Conservation (phyloP, 2,888 invertebrate genomes). For the Labia minor region DNA sequence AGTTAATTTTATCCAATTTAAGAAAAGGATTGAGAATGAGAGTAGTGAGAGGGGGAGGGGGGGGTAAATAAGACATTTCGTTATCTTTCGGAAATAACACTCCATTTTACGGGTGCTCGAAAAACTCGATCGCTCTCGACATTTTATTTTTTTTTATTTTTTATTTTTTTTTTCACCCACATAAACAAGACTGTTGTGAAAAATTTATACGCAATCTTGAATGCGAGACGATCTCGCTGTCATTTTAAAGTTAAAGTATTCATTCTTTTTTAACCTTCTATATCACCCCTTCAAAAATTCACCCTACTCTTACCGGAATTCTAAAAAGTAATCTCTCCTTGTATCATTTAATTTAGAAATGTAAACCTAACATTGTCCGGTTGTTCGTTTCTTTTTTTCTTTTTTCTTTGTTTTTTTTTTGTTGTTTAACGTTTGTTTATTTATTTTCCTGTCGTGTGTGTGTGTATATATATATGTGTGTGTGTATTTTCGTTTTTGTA, state of each 20-base stretch:
- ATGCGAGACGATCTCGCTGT: not conserved
- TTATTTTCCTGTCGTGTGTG: no score
- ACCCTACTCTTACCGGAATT: no score
- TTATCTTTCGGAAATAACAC: slow-evolving; percentile 13
- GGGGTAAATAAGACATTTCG: no score
- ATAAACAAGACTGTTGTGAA: not conserved
- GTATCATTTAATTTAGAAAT: not conserved
- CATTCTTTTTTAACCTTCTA: not conserved
- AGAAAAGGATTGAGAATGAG: not conserved
- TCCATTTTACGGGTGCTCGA: not conserved
- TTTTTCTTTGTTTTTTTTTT: not conserved
- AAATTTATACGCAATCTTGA: slow-evolving; percentile 5
- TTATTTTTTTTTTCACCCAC: not conserved
- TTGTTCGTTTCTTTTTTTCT: not conserved
- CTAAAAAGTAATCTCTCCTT: not conserved
- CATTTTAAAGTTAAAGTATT: not conserved
- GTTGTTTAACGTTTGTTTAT: no score
- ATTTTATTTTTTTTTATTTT: no score
- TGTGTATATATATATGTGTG: no score
- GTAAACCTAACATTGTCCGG: not conserved
- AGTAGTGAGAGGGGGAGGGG: not conserved
- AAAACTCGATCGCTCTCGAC: not conserved
- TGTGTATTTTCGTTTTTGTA: not conserved
- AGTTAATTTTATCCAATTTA: not conserved
- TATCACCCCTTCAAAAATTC: not conserved